phyloP scores from a whole-genome alignment of 2,888 invertebrate species.

The Ctenicera cuprea region DNA sequence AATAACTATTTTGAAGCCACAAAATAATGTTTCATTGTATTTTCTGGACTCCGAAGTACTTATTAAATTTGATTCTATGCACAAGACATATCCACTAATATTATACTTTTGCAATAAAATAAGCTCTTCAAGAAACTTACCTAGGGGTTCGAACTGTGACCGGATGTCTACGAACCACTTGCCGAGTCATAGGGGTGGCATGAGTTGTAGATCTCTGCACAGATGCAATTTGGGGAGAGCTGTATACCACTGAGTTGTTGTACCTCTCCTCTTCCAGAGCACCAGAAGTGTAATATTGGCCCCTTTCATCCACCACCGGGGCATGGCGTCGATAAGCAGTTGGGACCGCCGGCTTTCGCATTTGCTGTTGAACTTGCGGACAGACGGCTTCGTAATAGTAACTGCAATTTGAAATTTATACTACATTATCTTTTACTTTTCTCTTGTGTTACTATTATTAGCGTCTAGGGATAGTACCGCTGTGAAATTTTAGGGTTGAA shows the following conservation, averaged over 20 bases:
- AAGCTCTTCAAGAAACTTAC: conserved; percentile 45
- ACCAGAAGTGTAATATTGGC: conserved; percentile 47
- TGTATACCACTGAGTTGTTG: conserved; percentile 43
- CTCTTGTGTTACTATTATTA: conserved; percentile 1
- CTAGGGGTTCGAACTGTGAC: conserved; percentile 58
- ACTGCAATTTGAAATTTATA: conserved; percentile 45
- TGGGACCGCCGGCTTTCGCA: conserved; percentile 40
- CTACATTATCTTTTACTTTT: conserved; percentile 7
- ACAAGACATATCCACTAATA: no score
- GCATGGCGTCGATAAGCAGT: conserved; percentile 44
- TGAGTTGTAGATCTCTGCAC: conserved; percentile 21
- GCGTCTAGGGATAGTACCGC: not conserved
- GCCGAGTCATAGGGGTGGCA: conserved; percentile 38
- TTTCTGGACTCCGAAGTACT: no score
- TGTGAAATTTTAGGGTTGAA: not conserved
- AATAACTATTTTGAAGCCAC: no score
- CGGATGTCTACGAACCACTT: conserved; percentile 53
- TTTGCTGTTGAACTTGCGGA: conserved; percentile 23
- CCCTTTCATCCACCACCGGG: conserved; percentile 48
- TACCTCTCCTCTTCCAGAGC: conserved; percentile 43
- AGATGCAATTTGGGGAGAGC: conserved; percentile 45
- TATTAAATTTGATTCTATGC: no score
- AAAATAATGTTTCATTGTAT: no score
- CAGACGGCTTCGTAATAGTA: conserved; percentile 52
- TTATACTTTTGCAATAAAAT: no score